These are phyloP conservation scores for Drosophila vallismaia DNA, from an alignment of 2,888 invertebrate species.

Conservation along the genomic window DNA sequence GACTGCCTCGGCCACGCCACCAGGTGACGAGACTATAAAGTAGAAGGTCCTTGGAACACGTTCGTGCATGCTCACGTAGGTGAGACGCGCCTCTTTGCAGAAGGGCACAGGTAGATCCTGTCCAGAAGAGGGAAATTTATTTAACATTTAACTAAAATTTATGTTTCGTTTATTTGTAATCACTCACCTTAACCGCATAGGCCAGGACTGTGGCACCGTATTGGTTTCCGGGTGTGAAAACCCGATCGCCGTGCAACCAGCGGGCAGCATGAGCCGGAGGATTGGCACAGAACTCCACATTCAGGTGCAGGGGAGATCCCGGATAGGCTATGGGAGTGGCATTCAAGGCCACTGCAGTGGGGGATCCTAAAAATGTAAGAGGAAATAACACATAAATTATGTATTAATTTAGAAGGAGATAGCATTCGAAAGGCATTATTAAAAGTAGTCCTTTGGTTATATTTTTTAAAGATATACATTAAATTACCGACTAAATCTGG, in stretches of 20 bases:
- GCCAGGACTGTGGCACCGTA: conserved; percentile 84
- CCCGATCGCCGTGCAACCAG: conserved; percentile 84
- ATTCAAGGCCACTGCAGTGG: conserved; percentile 87
- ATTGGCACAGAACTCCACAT: conserved; percentile 91
- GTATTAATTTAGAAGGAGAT: too few relatives aligned
- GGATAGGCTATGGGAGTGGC: conserved; percentile 88
- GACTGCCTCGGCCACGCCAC: conserved; percentile 83
- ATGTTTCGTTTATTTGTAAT: not conserved
- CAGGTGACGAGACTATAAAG: conserved; percentile 84
- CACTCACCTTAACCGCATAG: conserved; percentile 83
- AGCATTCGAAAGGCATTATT: too few relatives aligned
- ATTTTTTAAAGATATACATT: not conserved
- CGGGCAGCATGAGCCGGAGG: conserved; percentile 86
- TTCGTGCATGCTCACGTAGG: conserved; percentile 84
- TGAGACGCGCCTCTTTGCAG: conserved; percentile 84
- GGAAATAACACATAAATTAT: not conserved
- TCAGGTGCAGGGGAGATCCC: conserved; percentile 88
- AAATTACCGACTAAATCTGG: conserved; percentile 6
- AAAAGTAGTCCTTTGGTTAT: not conserved
- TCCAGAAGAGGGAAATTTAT: not conserved
- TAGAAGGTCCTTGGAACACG: conserved; percentile 83
- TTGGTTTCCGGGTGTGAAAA: conserved; percentile 84
- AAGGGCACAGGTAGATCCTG: conserved; percentile 84
- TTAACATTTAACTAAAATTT: not conserved
- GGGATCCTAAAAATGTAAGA: conserved; percentile 86